Percentiles rank a stretch among this genome's conserved stretches.
These are phyloP conservation scores for Pollicipes pollicipes DNA, from an alignment of 1,140 invertebrate genomes.

Conservation along the genomic window DNA sequence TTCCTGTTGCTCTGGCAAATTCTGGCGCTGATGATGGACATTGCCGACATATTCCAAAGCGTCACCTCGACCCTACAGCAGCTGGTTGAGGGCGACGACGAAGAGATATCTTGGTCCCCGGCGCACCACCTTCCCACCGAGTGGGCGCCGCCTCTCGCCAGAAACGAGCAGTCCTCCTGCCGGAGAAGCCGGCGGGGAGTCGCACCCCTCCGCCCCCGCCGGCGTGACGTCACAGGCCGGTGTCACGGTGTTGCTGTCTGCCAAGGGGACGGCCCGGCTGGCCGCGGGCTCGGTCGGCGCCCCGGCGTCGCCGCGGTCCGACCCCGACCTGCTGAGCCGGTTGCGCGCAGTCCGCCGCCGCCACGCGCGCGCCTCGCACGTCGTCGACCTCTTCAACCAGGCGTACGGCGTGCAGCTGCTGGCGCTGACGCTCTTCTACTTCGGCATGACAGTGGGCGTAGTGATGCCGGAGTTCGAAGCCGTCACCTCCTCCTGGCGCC, in stretches of 20 bases:
- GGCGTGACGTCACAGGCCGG: no score
- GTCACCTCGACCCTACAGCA: not conserved
- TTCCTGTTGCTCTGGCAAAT: not conserved
- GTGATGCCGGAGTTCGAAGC: not conserved
- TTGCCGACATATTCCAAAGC: not conserved
- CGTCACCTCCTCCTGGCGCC: not conserved
- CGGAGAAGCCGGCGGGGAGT: no score
- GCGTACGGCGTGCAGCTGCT: not conserved
- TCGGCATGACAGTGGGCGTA: not conserved
- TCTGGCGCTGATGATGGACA: not conserved
- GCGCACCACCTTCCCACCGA: not conserved
- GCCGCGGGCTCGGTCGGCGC: no score
- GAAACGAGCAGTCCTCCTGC: not conserved
- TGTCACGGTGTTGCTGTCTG: no score
- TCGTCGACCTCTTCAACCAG: not conserved
- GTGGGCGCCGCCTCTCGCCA: no score
- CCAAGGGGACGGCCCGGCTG: no score
- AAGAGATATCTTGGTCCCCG: no score
- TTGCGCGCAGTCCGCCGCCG: not conserved
- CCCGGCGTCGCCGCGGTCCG: no score
- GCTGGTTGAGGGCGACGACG: not conserved
- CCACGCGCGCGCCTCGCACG: not conserved
- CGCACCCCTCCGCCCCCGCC: no score
- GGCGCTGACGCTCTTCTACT: not conserved
- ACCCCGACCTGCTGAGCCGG: not conserved